A percentile compares a stretch with the other conserved stretches of the same genome.
phyloP scores from a whole-genome alignment of 2,888 invertebrate species.

The Tiphia femorata region DNA sequence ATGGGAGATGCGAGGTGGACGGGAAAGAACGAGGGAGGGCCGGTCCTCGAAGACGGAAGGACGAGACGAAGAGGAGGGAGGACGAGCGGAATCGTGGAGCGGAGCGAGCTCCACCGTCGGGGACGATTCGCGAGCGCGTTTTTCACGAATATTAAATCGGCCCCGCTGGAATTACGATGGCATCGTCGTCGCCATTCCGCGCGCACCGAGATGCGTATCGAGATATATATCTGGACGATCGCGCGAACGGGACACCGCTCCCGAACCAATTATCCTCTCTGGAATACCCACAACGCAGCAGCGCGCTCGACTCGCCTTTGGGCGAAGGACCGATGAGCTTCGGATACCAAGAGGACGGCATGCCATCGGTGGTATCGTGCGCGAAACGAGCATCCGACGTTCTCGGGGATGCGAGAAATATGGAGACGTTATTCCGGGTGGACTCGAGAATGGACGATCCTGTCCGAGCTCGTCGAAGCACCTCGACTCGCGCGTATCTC shows the following conservation, averaged over 20 bases:
- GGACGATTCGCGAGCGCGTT: slow-evolving; percentile 22
- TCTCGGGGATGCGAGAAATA: no score
- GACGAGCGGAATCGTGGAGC: slow-evolving; percentile 3
- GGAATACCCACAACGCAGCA: slow-evolving; percentile 37
- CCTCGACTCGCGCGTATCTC: no score
- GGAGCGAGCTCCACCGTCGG: slow-evolving; percentile 16
- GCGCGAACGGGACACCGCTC: slow-evolving; percentile 37
- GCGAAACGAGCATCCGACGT: no score
- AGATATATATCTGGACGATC: slow-evolving; percentile 34
- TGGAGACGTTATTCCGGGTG: no score
- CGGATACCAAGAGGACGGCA: slow-evolving; percentile 4
- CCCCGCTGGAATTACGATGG: slow-evolving; percentile 27
- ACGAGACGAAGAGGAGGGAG: slow-evolving; percentile 16
- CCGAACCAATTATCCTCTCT: slow-evolving; percentile 43
- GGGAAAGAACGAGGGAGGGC: no score
- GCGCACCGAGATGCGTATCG: slow-evolving; percentile 34
- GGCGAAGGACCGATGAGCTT: no score
- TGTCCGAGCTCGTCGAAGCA: no score
- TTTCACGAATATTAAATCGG: slow-evolving; percentile 44
- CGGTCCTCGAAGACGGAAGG: no score
- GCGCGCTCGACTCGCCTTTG: slow-evolving; percentile 23
- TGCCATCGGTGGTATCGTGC: no score
- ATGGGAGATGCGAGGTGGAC: slow-evolving; percentile 14
- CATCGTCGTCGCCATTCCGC: slow-evolving; percentile 15
- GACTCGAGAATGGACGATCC: no score